Evolutionary conservation across 2,113 vertebrate genomes (phyloP).

Genomic region (Podiceps cristatus): DNA sequence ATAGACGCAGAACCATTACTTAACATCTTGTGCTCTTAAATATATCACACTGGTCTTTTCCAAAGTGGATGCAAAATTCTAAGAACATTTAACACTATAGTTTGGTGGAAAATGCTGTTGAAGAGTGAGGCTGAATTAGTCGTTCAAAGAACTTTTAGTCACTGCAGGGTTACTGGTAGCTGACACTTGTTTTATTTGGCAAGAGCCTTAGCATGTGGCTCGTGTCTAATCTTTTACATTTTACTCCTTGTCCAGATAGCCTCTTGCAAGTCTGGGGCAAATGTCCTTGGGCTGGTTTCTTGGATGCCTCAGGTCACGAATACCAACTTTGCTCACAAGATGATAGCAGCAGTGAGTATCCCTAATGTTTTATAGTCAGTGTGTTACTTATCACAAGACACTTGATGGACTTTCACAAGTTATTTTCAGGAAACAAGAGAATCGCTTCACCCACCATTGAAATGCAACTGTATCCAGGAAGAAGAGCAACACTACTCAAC

Average conservation of each 20-base stretch:
- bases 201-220: neutral
- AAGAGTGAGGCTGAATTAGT: neutral
- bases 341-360: neutral
- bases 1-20: neutral
- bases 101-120: neutral
- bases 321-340: neutral
- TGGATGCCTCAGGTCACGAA: neutral
- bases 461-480: neutral
- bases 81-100: neutral
- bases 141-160: neutral
- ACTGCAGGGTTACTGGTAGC: neutral
- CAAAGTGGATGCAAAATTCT: neutral
- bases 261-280: neutral
- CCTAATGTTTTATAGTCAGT: neutral
- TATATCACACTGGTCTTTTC: neutral
- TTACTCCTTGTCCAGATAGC: neutral
- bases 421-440: neutral
- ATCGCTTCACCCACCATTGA: neutral
- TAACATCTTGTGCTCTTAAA: neutral
- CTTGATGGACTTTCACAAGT: neutral
- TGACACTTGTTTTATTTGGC: neutral
- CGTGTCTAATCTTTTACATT: neutral
- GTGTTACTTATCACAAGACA: neutral
- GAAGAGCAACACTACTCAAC: accelerated
- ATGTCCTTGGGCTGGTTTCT: neutral